These are phyloP conservation scores for Callipepla squamata DNA, from an alignment of 2,113 vertebrate species.

Conservation along the genomic window DNA sequence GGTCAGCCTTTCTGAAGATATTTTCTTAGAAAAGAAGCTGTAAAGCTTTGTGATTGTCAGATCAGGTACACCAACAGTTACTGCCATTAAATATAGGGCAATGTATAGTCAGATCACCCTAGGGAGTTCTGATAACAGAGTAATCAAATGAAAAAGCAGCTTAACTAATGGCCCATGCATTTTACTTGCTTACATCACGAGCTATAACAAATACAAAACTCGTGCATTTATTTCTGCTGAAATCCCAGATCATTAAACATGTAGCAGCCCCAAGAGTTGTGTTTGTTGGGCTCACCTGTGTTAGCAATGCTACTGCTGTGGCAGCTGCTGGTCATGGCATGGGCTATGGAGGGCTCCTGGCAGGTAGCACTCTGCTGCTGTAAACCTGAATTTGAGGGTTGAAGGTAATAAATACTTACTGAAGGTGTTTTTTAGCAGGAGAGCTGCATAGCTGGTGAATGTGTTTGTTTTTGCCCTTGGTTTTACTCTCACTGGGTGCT, in stretches of 20 bases:
- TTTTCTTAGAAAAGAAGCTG: background rate
- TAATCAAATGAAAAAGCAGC: background rate
- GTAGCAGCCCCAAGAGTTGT: background rate
- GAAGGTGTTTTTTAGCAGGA: background rate
- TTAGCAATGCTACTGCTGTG: background rate
- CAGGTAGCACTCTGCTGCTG: background rate
- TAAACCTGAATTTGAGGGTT: background rate
- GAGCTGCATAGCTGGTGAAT: background rate
- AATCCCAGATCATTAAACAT: constrained; percentile 2
- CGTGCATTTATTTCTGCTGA: background rate
- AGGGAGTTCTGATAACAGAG: background rate
- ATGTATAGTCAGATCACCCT: background rate
- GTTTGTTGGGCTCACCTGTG: constrained; percentile 10
- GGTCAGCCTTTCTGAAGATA: background rate
- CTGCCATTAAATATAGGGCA: background rate
- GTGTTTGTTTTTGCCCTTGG: background rate
- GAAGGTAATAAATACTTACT: background rate
- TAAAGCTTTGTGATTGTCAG: background rate
- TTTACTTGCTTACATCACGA: background rate
- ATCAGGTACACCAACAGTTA: background rate
- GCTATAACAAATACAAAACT: background rate
- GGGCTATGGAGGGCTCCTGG: background rate
- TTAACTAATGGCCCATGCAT: constrained; percentile 3
- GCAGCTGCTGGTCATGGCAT: background rate
- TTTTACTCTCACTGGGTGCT: background rate